Evolutionary conservation across 23 tunicate species (phyloP).

Genomic region (Styela clava): DNA sequence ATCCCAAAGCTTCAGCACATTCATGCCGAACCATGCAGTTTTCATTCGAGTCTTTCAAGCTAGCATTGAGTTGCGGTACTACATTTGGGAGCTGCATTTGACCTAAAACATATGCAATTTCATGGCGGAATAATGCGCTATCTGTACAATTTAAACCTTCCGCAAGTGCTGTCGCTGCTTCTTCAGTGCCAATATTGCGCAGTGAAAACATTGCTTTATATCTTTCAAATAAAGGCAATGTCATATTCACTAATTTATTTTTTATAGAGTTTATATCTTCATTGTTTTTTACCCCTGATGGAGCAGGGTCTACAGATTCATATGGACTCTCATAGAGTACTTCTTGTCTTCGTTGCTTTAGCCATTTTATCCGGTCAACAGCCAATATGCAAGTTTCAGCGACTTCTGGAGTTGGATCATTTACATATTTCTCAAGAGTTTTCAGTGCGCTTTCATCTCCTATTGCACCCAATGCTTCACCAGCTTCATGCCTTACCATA

Average conservation of each 20-base stretch:
- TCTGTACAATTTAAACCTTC: constrained; percentile 65
- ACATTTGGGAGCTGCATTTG: constrained; percentile 74
- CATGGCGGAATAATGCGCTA: constrained; percentile 92
- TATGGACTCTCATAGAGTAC: constrained; percentile 43
- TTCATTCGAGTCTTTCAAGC: constrained; percentile 43
- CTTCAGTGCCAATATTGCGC: constrained; percentile 66
- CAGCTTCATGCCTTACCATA: constrained; percentile 93
- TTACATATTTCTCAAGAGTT: constrained; percentile 35
- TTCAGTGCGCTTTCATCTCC: constrained; percentile 39
- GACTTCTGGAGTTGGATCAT: constrained; percentile 65
- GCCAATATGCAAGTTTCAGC: constrained; percentile 96
- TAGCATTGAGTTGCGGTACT: constrained; percentile 40
- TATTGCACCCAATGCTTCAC: constrained; percentile 93
- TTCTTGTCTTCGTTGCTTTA: constrained; percentile 6
- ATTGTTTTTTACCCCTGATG: constrained; percentile 37
- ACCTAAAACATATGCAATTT: constrained; percentile 92
- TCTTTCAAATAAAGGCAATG: constrained; percentile 60
- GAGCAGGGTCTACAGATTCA: constrained; percentile 77
- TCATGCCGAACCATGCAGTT: constrained; percentile 94
- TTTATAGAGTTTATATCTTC: constrained; percentile 26
- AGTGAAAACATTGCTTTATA: constrained; percentile 98
- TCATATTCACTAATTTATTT: constrained; percentile 36
- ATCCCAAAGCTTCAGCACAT: constrained; percentile 95
- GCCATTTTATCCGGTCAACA: constrained; percentile 47
- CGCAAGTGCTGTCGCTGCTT: constrained; percentile 51